phyloP scores from a whole-genome alignment of 1,140 invertebrate genomes.

The Brachionus koreanus region DNA sequence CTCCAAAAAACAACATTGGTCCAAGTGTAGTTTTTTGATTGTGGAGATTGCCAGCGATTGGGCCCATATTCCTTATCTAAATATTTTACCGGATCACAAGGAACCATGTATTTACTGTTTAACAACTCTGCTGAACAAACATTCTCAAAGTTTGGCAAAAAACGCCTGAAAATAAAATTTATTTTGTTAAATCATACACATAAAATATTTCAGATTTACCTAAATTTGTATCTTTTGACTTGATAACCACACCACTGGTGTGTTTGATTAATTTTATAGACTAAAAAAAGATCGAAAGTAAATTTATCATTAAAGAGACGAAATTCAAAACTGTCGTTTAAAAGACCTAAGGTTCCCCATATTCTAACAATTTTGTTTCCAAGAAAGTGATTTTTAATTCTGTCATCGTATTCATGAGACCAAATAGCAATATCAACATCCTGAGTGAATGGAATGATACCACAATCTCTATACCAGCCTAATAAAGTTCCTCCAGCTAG shows the following conservation, averaged over 20 bases:
- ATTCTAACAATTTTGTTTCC: conserved; percentile 19
- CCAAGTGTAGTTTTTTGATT: conserved; percentile 26
- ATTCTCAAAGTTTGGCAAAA: conserved; percentile 16
- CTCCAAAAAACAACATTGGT: conserved; percentile 5
- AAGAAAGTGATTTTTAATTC: conserved; percentile 26
- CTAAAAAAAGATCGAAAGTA: conserved; percentile 30
- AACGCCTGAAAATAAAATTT: not conserved
- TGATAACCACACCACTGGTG: conserved; percentile 39
- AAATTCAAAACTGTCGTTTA: conserved; percentile 35
- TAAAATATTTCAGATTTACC: not conserved
- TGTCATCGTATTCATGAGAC: conserved; percentile 1
- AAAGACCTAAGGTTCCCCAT: conserved; percentile 10
- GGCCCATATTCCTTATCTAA: conserved; percentile 34
- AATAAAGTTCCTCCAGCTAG: conserved; percentile 23
- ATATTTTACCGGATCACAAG: conserved; percentile 20
- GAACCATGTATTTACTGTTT: conserved; percentile 17
- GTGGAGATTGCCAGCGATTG: not conserved
- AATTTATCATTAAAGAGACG: conserved; percentile 24
- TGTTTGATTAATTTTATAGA: not conserved
- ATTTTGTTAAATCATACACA: not conserved
- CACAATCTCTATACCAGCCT: conserved; percentile 38
- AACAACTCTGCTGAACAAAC: conserved; percentile 37
- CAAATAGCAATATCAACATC: conserved; percentile 31
- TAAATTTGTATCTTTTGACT: conserved; percentile 37
- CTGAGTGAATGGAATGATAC: conserved; percentile 29